phyloP scores from a whole-genome alignment of 2,888 invertebrate genomes.

The Thecophora atra region DNA sequence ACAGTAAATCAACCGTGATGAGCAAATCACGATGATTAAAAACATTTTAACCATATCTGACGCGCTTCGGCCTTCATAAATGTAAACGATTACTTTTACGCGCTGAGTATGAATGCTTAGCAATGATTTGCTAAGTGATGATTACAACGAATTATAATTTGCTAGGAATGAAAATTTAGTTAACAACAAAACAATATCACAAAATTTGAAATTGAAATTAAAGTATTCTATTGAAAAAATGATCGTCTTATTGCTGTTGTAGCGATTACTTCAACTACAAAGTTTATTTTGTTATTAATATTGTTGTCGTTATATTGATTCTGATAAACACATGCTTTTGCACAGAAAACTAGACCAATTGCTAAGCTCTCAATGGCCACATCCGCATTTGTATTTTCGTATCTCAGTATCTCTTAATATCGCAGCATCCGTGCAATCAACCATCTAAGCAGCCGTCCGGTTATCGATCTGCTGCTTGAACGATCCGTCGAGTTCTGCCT shows the following conservation, averaged over 20 bases:
- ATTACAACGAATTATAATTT: not conserved
- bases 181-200: not conserved
- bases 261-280: not conserved
- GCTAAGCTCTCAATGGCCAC: too few species aligned
- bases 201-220: slow-evolving; percentile 19
- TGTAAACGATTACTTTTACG: too few species aligned
- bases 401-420: too few species aligned
- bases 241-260: slow-evolving; percentile 13
- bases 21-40: too few species aligned
- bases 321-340: slow-evolving; percentile 19
- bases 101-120: not conserved
- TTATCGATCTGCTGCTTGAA: not conserved
- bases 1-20: too few species aligned
- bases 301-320: not conserved
- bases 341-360: slow-evolving; percentile 17
- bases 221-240: slow-evolving; percentile 19
- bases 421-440: not conserved
- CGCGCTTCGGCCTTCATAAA: too few species aligned
- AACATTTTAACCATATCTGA: not conserved
- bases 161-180: not conserved
- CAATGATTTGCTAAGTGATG: too few species aligned
- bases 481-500: slow-evolving; percentile 48
- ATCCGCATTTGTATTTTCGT: too few species aligned
- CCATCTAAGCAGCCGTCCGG: not conserved
- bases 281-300: not conserved